These are phyloP conservation scores for Orchesella flavescens DNA, from an alignment of 2,888 invertebrate species.

Conservation along the genomic window DNA sequence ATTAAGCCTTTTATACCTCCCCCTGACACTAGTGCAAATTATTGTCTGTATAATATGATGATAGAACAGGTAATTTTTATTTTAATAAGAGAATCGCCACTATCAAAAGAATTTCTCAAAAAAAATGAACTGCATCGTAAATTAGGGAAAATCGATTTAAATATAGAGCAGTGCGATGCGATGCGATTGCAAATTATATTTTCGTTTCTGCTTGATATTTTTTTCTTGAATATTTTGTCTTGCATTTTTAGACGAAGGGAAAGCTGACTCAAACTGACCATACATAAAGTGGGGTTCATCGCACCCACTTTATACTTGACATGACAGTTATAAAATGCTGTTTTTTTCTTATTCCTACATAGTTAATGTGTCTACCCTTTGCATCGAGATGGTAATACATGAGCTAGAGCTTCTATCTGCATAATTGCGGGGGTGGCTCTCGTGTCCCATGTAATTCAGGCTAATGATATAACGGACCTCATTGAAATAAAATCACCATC, in stretches of 20 bases:
- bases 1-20: too few relatives aligned
- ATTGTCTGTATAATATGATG: too few relatives aligned
- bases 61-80: too few relatives aligned
- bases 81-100: too few relatives aligned
- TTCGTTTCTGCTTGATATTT: background rate
- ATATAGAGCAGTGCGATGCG: conserved; percentile 21
- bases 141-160: background rate
- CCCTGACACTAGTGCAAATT: too few relatives aligned
- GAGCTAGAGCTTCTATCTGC: conserved; percentile 9
- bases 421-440: conserved; percentile 50
- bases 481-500: background rate
- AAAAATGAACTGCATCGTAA: background rate
- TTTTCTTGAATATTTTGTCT: background rate
- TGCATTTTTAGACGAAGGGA: too few relatives aligned
- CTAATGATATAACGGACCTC: conserved; percentile 32
- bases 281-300: conserved; percentile 40
- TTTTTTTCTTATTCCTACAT: conserved; percentile 28
- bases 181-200: background rate
- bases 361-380: conserved; percentile 12
- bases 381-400: background rate
- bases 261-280: conserved; percentile 12
- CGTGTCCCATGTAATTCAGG: conserved; percentile 34
- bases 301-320: conserved; percentile 37
- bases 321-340: conserved; percentile 40
- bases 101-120: background rate